Base-by-base conservation (phyloP, 2,797 vertebrate species). In the Anableps anableps region DNA sequence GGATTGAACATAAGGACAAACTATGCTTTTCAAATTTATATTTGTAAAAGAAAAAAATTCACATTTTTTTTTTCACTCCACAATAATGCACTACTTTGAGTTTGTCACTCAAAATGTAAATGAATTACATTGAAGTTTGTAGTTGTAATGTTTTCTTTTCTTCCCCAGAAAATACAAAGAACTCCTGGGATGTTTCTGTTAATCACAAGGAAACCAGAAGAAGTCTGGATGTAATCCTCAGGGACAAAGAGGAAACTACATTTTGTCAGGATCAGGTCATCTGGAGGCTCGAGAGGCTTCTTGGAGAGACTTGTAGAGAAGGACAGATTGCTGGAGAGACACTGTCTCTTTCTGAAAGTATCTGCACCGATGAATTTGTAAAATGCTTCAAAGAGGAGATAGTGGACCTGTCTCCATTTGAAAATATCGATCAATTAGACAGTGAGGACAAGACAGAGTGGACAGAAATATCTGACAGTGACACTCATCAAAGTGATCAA, bases 291-390 rank as follows among this genome's bases (percentile, higher is more conserved):
- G 81, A 94, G 86, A 90, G 79, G 72, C 94, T 96, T 77, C 95
- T 93, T 1, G 77, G 92, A 41, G 85, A 91, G 21, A 21, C 79
- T 62, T 84, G 83, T 51, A 81, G 85, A 0, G 31, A 83, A 0
- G 76, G 81, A 41, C 14, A 23, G 7, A 51, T 93, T 41, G 50
- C 34, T 11, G 93, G 90, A 84, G 83, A 91, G 75, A 72, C 64
- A 0, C 76, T 45, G 0, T 81, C 83, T 80, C 93, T 92, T 0
- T 88, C 93, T 41, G 96, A 96, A 77, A 96, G 96, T 73, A 66
- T 96, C 85, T 92, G 95, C 89, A 97, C 96, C 0, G 96, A 97
- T 81, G 97, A 97, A 87, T 96, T 97, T 2, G 91, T 89, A 41
- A 68, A 85, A 21, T 81, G 88, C 51, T 97, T 97, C 87, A 80